Conservation (phyloP, 2,797 vertebrate species). For the Tinamus major region DNA sequence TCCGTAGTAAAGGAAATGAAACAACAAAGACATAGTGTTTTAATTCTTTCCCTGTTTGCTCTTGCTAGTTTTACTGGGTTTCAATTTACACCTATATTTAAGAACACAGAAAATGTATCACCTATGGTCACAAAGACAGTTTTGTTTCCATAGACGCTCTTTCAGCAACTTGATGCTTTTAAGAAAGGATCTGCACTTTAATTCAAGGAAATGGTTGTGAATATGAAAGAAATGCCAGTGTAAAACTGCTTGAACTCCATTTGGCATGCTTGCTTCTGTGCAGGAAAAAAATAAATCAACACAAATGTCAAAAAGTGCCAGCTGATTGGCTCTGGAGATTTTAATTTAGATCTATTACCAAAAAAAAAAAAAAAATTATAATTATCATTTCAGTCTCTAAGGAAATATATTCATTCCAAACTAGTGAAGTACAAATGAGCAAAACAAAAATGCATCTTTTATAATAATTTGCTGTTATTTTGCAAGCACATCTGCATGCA, state of each 20-base stretch:
- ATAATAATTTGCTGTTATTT: slow-evolving; percentile 47
- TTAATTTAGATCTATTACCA: not conserved
- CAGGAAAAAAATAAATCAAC: not conserved
- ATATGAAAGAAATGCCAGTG: slow-evolving; percentile 26
- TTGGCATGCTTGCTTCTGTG: slow-evolving; percentile 20
- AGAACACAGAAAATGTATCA: slow-evolving; percentile 77
- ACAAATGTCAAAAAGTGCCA: not conserved
- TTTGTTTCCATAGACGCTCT: slow-evolving; percentile 70
- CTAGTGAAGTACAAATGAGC: not conserved
- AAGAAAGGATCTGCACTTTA: slow-evolving; percentile 54
- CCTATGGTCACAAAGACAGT: slow-evolving; percentile 59
- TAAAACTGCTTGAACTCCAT: slow-evolving; percentile 43
- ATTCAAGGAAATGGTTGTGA: slow-evolving; percentile 24
- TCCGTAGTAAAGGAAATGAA: slow-evolving; percentile 80
- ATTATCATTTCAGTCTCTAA: slow-evolving; percentile 45
- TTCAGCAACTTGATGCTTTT: slow-evolving; percentile 69
- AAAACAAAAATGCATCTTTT: slow-evolving; percentile 3
- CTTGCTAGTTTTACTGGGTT: slow-evolving; percentile 77
- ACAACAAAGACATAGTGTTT: slow-evolving; percentile 79
- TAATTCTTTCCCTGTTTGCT: slow-evolving; percentile 80
- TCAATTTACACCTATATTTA: slow-evolving; percentile 81
- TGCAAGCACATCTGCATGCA: not conserved
- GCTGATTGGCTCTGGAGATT: not conserved
- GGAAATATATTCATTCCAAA: slow-evolving; percentile 16
- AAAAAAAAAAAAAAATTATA: not conserved